These are phyloP conservation scores for Sebastes trivittatus DNA, from an alignment of 2,797 vertebrate species.

Conservation along the genomic window DNA sequence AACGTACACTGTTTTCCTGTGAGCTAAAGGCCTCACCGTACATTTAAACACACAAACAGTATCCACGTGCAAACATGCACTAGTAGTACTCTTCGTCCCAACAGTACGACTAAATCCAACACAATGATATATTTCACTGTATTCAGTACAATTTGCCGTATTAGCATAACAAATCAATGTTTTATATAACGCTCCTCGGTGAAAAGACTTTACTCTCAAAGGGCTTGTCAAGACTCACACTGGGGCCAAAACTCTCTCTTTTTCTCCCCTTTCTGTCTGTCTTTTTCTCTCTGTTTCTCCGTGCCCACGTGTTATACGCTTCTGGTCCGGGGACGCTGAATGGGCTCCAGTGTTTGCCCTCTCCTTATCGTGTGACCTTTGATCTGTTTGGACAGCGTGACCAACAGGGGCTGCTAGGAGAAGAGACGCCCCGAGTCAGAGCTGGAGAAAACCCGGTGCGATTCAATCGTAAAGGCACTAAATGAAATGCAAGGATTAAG, in stretches of 20 bases:
- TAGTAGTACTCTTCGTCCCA: not conserved
- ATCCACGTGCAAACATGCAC: not conserved
- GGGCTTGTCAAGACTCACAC: conserved; percentile 56
- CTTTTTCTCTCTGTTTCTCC: conserved; percentile 24
- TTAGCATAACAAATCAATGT: conserved; percentile 51
- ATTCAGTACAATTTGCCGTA: conserved; percentile 20
- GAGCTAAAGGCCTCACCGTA: conserved; percentile 31
- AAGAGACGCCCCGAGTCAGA: conserved; percentile 10
- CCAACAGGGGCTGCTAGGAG: conserved; percentile 52
- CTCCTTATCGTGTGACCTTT: conserved; percentile 82
- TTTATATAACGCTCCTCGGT: conserved; percentile 27
- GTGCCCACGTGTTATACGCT: conserved; percentile 66
- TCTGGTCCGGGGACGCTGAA: conserved; percentile 63
- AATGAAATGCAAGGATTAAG: not conserved
- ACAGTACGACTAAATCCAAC: not conserved
- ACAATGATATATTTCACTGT: conserved; percentile 19
- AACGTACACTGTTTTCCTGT: conserved; percentile 53
- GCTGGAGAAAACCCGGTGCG: conserved; percentile 7
- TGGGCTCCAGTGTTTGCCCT: conserved; percentile 73
- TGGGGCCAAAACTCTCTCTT: conserved; percentile 32
- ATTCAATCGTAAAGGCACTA: not conserved
- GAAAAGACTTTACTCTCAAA: conserved; percentile 43
- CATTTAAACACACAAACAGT: conserved; percentile 22
- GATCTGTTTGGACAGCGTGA: conserved; percentile 83
- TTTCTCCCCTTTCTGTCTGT: conserved; percentile 27